Conservation (phyloP, 2,113 vertebrate genomes). For the Rhombomys opimus region DNA sequence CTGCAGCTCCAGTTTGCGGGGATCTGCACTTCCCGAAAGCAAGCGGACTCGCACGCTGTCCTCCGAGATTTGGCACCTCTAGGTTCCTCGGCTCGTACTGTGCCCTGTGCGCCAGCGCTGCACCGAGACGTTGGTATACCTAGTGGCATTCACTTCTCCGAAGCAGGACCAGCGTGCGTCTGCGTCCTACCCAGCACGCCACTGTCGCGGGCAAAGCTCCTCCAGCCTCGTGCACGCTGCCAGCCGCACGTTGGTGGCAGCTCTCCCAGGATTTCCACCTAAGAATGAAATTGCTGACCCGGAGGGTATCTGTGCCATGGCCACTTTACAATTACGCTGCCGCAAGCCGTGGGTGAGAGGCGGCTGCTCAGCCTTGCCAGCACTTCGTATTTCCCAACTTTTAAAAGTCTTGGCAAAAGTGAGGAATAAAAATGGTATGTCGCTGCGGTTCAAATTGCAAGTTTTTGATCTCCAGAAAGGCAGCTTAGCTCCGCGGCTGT, state of each 20-base stretch:
- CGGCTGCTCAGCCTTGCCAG: not conserved
- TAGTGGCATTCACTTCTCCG: not conserved
- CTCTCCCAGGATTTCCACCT: not conserved
- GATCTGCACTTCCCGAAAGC: not conserved
- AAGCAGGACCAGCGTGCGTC: not conserved
- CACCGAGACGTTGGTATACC: not conserved
- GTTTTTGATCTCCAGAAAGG: constrained; percentile 47
- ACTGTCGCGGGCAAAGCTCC: not conserved
- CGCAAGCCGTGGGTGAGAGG: constrained; percentile 3
- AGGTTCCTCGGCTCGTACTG: not conserved
- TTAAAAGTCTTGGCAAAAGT: constrained; percentile 31
- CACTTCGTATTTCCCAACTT: constrained; percentile 52
- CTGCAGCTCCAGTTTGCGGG: not conserved
- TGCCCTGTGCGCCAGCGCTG: not conserved
- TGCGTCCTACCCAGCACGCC: not conserved
- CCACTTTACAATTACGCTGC: constrained; percentile 6
- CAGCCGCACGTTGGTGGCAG: not conserved
- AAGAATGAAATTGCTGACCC: constrained; percentile 32
- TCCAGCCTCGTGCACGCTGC: not conserved
- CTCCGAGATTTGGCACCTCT: not conserved
- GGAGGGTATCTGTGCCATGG: not conserved
- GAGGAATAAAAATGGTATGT: constrained; percentile 22
- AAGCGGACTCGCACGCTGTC: not conserved
- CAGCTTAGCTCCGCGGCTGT: not conserved
- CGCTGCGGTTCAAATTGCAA: constrained; percentile 40